Evolutionary conservation across 2,797 vertebrate species (phyloP).

Genomic region (Amniataba percoides): DNA sequence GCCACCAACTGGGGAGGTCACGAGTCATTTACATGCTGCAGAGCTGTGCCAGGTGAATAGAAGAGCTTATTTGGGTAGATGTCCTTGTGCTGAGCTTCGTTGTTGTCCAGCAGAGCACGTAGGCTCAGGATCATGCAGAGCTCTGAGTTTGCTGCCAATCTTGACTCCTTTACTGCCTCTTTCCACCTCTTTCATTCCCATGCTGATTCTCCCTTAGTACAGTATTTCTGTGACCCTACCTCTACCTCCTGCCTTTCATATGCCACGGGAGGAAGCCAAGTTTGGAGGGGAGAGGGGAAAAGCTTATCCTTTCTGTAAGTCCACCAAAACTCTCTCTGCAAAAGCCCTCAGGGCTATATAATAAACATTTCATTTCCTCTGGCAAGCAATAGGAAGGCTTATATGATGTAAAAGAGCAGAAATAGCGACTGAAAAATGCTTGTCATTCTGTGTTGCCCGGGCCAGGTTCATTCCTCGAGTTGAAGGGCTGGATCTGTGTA

Average conservation of each 20-base stretch:
- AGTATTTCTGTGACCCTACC: conserved; percentile 61
- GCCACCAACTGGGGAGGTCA: conserved; percentile 10
- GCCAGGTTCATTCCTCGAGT: conserved; percentile 49
- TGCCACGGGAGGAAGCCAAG: conserved; percentile 71
- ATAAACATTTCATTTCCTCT: conserved; percentile 90
- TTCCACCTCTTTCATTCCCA: conserved; percentile 34
- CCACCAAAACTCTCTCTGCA: conserved; percentile 66
- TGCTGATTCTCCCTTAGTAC: conserved; percentile 25
- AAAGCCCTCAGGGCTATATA: conserved; percentile 74
- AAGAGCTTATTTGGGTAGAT: conserved; percentile 25
- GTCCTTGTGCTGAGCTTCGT: conserved; percentile 21
- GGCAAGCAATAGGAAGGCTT: conserved; percentile 81
- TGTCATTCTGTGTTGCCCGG: conserved; percentile 69
- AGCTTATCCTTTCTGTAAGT: conserved; percentile 79
- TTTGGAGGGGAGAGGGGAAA: conserved; percentile 70
- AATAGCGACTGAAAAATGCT: conserved; percentile 73
- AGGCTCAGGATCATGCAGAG: neutral
- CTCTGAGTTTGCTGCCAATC: conserved; percentile 40
- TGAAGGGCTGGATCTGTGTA: conserved; percentile 28
- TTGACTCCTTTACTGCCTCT: conserved; percentile 26
- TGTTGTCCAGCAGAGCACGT: neutral
- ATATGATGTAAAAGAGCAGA: conserved; percentile 82
- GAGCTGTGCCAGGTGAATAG: conserved; percentile 12
- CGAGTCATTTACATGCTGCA: conserved; percentile 12
- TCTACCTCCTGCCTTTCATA: conserved; percentile 66